Evolutionary conservation across 2,797 vertebrate species (phyloP), one percentile per base, ranked within the genome.

Genomic region (Poecilia picta): DNA sequence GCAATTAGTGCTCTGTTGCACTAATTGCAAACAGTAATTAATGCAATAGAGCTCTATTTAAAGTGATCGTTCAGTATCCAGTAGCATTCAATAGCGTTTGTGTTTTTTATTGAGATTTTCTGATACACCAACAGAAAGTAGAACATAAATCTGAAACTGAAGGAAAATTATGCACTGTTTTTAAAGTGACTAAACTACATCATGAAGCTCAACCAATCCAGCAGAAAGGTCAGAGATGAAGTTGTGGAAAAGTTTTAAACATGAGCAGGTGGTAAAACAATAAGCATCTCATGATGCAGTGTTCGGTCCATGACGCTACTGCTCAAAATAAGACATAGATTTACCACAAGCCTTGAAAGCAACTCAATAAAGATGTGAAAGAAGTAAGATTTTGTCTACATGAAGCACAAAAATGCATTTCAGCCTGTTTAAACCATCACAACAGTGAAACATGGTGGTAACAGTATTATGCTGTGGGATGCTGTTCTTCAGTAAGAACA

Each of bases 21-120:
- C 5, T 62, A 13, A 16, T 16, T 15, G 4, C 12, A 16, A 33
- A 33, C 36, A 39, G 36, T 1, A 59, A 28, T 4, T 11, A 59
- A 28, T 39, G 41, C 41, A 41, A 41, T 41, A 41, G 66, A 41
- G 43, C 66, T 36, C 31, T 64, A 33, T 36, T 36, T 8, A 68
- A 68, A 11, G 46, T 75, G 76, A 62, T 33, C 28, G 10, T 51
- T 15, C 57, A 73, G 77, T 71, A 45, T 53, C 4, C 18, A 70
- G 1, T 5, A 76, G 45, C n/a, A 23, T 41, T 68, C 36, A n/a
- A 39, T 68, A 39, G 64, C 33, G 20, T 20, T 10, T 25, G 66
- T 11, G 33, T 39, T 11, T 68, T 41, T 39, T 39, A 41, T 20
- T 2, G 8, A 68, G 18, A 41, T 68, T 25, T 41, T 66, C 5